Evolutionary conservation across 2,797 vertebrate species (phyloP), one percentile per base, ranked within the genome.

Genomic region (Myotis daubentonii): DNA sequence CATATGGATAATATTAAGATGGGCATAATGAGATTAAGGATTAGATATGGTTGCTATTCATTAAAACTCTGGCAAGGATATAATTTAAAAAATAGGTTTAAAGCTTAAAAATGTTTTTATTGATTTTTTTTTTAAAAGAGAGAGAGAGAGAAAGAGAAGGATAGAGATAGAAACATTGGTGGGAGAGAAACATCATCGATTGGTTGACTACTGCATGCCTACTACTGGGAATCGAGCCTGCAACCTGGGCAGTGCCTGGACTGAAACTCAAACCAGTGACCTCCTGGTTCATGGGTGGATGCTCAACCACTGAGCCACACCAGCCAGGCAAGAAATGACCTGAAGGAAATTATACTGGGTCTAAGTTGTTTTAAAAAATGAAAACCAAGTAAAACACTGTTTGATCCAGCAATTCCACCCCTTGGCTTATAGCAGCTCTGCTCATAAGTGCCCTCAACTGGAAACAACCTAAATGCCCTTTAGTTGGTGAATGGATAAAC

Each of bases 21-120:
- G 25, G 65, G 22, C 51, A 68, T 25, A 78, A 41, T 49, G 22
- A 80, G 53, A 89, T 71, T 90, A 47, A 93, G 55, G 55, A 89
- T 92, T 93, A 92, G 41, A 51, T 87, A 90, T 30, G 65, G 51
- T 51, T 82, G 89, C 51, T 71, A 82, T 85, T 68, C 51, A 95
- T 80, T 80, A 93, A 94, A 76, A 36, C 25, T 81, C 22, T 62
- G 66, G 23, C 19, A 78, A 72, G 44, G 36, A 66, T 66, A 68
- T 4, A n/a, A 80, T 51, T 51, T 55, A 36, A 68, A 41, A 23
- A 88, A 91, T 25, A 71, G 44, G 70, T 28, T 44, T 83, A 79
- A 79, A 79, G 28, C 72, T 60, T 82, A 36, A 87, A 75, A 81
- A 89, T 62, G 60, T 62, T 62, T 62, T 62, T 13, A 62, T 30